Evolutionary conservation across 2,113 vertebrate genomes (phyloP), one percentile per base, ranked within the genome.

Genomic region (Pitta sordida): DNA sequence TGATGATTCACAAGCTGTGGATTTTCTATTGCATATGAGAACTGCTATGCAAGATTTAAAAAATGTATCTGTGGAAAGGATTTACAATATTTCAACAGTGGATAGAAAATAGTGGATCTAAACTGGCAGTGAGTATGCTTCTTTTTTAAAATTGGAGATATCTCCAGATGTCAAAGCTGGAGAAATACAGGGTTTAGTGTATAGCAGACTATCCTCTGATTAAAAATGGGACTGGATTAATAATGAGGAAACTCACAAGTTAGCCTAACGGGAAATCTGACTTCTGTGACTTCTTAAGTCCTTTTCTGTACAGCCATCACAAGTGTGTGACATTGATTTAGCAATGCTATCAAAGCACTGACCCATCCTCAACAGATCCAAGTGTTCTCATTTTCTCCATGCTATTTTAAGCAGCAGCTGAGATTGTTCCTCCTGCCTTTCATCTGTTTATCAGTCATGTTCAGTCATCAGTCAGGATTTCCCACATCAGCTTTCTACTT

Each of bases 381-480:
- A 92, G 87, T 62, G 73, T 92, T 94, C 92, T 97, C 92, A 95
- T 94, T 97, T 95, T 95, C 83, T 75, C 18, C 4, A 6, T 65
- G 87, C 91, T 97, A 96, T 95, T 97, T 88, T 95, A 96, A 95
- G 92, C 63, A 71, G 27, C 48, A 63, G 64, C 34, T 96, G 91
- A 85, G 90, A 79, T 96, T 96, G 89, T 81, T 95, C 86, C 79
- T 63, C 69, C 70, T 70, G 69, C 79, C 90, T 96, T 89, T 93
- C 88, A 93, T 93, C 91, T 94, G 55, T 62, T 96, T 95, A 95
- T 93, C 90, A 95, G 82, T 96, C 91, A 92, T n/a, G 26, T 96
- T 97, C 94, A 96, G 51, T 19, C 87, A 83, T 96, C 79, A 82
- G 69, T 96, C 95, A 93, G 71, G 96, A 94, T 96, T 93, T 92